Evolutionary conservation across 92 coral and sea anemone species (phyloP), one percentile per base, ranked within the genome.

Genomic region (Epizoanthus scotinus): DNA sequence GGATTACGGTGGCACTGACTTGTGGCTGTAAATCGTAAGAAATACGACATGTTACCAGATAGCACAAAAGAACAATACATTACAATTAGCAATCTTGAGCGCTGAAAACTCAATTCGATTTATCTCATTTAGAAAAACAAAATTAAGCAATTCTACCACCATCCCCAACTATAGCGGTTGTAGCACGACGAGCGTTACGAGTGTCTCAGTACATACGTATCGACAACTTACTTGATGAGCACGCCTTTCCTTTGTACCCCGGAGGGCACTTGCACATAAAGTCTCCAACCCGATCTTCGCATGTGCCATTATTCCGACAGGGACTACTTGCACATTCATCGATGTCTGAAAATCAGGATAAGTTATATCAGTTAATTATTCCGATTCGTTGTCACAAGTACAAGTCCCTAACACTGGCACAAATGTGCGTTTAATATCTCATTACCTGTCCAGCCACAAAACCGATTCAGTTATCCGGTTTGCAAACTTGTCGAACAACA

Each of bases 1-100:
- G 98, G 98, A 68, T 88, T 89, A 24, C 87, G 77, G 63, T 84
- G 88, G 47, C 99, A 96, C 19, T 91, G 89, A 10, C 93, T 88
- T 8, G 56, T 75, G 21, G 75, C 99, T 96, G 85, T 20, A 72
- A 52, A 77, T 55, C 54, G n/a, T 64, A 24, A 58, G 66, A 3
- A 71, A 72, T 42, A 74, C 0, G 40, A 61, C 18, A 34, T 7
- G 21, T 36, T 2, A 28, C 31, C 29, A 21, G 40, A 29, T 31
- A 27, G 19, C 36, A 34, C 28, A 60, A 61, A 67, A 22, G n/a
- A 64, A 25, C 3, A 3, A 64, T 8, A 14, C 18, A 38, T 29
- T 64, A 40, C 56, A 63, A 63, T 10, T 47, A 47, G 52, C 52
- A 10, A 47, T 47, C 52, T 9, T 47, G 54, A 68, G 56, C 10